phyloP scores from a whole-genome alignment of 2,797 vertebrate species.

The Sylvia borin region DNA sequence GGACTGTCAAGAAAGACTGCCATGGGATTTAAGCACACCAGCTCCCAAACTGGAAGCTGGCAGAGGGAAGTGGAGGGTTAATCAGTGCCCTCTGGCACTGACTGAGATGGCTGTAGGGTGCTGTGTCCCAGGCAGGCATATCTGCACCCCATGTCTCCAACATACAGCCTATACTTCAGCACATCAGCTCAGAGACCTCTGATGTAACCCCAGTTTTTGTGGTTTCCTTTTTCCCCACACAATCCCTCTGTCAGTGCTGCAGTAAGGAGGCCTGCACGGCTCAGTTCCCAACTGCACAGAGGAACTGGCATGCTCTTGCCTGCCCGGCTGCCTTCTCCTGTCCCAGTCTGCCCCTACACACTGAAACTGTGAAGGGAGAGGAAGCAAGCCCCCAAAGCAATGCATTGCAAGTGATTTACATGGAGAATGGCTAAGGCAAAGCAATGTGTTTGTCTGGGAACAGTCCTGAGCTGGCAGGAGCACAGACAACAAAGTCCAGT shows the following conservation, averaged over 20 bases:
- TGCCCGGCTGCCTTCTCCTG: neutral
- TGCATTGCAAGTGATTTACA: neutral
- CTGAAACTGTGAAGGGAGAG: neutral
- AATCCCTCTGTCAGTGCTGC: rapidly evolving
- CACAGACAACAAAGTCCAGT: rapidly evolving
- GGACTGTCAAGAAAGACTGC: neutral
- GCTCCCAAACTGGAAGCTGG: neutral
- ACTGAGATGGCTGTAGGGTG: neutral
- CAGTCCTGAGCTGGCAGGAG: neutral
- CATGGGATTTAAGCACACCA: neutral
- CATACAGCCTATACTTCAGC: neutral
- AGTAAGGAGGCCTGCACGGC: neutral
- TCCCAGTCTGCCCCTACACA: neutral
- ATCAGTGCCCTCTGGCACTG: neutral
- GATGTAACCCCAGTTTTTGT: neutral
- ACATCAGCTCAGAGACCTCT: rapidly evolving
- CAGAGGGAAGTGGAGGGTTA: neutral
- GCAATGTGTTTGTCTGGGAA: rapidly evolving
- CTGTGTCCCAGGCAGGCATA: neutral
- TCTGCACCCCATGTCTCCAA: rapidly evolving
- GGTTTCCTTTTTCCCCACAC: neutral
- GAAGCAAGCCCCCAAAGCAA: neutral
- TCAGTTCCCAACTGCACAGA: neutral
- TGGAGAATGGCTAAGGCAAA: neutral
- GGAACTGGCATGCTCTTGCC: neutral